Evolutionary conservation across 2,113 vertebrate genomes (phyloP), one percentile per base, ranked within the genome.

Genomic region (Neogale vison): DNA sequence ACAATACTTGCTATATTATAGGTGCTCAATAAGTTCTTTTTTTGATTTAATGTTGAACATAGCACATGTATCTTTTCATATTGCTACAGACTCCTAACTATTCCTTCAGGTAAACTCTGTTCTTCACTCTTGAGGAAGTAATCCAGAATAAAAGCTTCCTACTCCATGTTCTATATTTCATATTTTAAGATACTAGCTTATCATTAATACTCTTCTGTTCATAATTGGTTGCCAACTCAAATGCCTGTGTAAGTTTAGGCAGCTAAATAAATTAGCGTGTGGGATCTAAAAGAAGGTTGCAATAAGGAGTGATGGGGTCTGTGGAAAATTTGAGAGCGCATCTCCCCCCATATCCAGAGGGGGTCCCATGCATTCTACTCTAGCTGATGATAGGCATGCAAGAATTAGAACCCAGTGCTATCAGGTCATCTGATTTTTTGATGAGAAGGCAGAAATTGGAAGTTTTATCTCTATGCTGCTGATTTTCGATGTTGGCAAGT

Each of bases 401-500:
- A 80, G 63, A 85, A 47, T 87, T 69, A 17, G 59, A 95, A 18
- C 20, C 12, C 72, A 47, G 31, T 7, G 4, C 29, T 26, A 10
- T 10, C 29, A 59, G 14, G 50, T 93, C 90, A 69, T 67, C 47
- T 90, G 47, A 69, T 52, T 76, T 95, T 93, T 96, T 96, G 24
- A 61, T 29, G 10, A 52, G 59, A 96, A 86, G 59, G 7, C 1
- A 77, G 24, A 59, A n/a, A 63, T 36, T 71, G 89, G 47, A 80
- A 74, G 80, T 71, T 42, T 89, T 72, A 24, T 12, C 63, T 80
- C 18, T 83, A 42, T 39, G 74, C 47, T 93, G 31, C 39, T 39
- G 10, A 31, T 77, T 39, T 63, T 95, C n/a, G 71, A 24, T 47
- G 24, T 80, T 80, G 26, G 3, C 57, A 69, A 86, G 10, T 93